These are phyloP conservation scores for Ianthella basta DNA, from an alignment of 37 sponge, comb jelly and placozoan genomes.

Conservation along the genomic window DNA sequence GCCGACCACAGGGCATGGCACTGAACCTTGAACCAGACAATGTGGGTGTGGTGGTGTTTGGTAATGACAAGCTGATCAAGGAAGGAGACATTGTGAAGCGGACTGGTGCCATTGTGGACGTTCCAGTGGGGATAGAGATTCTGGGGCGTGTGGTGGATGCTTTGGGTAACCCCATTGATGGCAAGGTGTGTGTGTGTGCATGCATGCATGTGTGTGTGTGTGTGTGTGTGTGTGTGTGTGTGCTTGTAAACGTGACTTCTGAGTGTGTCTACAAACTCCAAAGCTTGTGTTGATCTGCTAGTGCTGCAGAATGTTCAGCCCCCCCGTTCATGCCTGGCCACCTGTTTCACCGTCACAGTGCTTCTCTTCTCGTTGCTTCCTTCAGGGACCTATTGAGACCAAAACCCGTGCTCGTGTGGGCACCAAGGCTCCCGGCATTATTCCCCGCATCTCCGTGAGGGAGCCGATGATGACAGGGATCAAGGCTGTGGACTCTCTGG, in stretches of 20 bases:
- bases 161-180: slow-evolving; percentile 96
- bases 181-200: slow-evolving; percentile 65
- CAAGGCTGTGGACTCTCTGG: slow-evolving; percentile 98
- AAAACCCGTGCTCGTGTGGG: slow-evolving; percentile 84
- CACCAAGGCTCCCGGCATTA: slow-evolving; percentile 98
- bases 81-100: slow-evolving; percentile 98
- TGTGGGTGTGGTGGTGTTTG: slow-evolving; percentile 99
- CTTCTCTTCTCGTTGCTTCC: too few relatives aligned
- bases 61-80: slow-evolving; percentile 98
- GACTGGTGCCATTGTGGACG: slow-evolving; percentile 99
- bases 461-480: slow-evolving; percentile 99
- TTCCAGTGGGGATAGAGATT: slow-evolving; percentile 88
- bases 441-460: slow-evolving; percentile 94
- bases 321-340: too few relatives aligned
- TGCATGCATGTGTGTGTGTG: slow-evolving; percentile 33
- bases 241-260: not conserved
- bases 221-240: slow-evolving; percentile 27
- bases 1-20: slow-evolving; percentile 85
- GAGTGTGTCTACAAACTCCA: too few relatives aligned
- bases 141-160: slow-evolving; percentile 98
- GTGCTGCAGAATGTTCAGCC: too few relatives aligned
- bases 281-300: too few relatives aligned
- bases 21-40: slow-evolving; percentile 98
- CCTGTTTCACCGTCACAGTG: too few relatives aligned
- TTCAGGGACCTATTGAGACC: slow-evolving; percentile 83